Evolutionary conservation across 2,888 invertebrate genomes (phyloP).

Genomic region (Phengaris alcon): DNA sequence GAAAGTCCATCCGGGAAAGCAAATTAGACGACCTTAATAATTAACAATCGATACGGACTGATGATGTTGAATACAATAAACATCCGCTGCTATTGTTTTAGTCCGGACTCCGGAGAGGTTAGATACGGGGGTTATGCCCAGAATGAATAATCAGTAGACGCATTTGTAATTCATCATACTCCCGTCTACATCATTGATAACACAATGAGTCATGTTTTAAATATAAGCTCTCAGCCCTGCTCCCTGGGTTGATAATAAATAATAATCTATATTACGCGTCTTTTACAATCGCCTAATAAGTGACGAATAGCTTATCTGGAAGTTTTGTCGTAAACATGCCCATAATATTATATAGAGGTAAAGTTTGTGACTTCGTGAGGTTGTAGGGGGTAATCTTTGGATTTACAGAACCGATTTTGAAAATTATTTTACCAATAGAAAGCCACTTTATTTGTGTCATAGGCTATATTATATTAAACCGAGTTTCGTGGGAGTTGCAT

Average conservation of each 20-base stretch:
- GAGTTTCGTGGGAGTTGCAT: too few species aligned
- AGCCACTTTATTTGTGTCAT: not conserved
- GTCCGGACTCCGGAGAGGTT: not conserved
- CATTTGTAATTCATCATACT: not conserved
- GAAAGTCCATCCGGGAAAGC: not conserved
- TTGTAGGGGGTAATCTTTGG: too few species aligned
- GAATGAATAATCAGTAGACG: not conserved
- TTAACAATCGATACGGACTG: not conserved
- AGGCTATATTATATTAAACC: too few species aligned
- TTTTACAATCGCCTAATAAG: too few species aligned
- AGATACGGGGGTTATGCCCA: conserved; percentile 1
- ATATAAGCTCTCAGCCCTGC: not conserved
- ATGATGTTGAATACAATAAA: conserved; percentile 16
- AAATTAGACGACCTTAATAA: not conserved
- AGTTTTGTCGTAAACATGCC: too few species aligned
- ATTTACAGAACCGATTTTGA: too few species aligned
- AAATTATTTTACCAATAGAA: not conserved
- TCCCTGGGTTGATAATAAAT: too few species aligned
- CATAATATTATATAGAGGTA: too few species aligned
- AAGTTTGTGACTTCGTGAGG: too few species aligned
- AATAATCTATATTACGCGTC: not conserved
- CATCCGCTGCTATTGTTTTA: conserved; percentile 8
- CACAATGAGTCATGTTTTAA: not conserved
- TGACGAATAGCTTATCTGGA: too few species aligned
- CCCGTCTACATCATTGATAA: not conserved